phyloP scores from a whole-genome alignment of 2,113 vertebrate genomes.

The human (Homo sapiens) region GRCh38 chrX:130095001-130095500 shows the following conservation, averaged over 20 bases:
- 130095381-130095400: neutral
- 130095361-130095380: slow-evolving; percentile 25
- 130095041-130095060: slow-evolving; percentile 26
- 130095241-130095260: slow-evolving; percentile 32
- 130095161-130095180: neutral
- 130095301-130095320: slow-evolving; percentile 27
- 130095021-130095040: neutral
- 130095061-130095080: slow-evolving; percentile 41
- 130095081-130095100: slow-evolving; percentile 24
- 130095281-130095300: slow-evolving; percentile 42
- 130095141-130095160: neutral
- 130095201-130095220: neutral
- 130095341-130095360: neutral
- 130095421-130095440: neutral
- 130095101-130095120: neutral
- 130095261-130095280: neutral
- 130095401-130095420: slow-evolving; percentile 21
- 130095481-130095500: neutral
- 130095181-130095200: neutral
- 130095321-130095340: slow-evolving; percentile 45
- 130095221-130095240: neutral
- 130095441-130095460: neutral
- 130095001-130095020: neutral
- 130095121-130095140: neutral
- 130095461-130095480: neutral